Conservation (phyloP, 1,140 invertebrate genomes). For the Littorina saxatilis region DNA sequence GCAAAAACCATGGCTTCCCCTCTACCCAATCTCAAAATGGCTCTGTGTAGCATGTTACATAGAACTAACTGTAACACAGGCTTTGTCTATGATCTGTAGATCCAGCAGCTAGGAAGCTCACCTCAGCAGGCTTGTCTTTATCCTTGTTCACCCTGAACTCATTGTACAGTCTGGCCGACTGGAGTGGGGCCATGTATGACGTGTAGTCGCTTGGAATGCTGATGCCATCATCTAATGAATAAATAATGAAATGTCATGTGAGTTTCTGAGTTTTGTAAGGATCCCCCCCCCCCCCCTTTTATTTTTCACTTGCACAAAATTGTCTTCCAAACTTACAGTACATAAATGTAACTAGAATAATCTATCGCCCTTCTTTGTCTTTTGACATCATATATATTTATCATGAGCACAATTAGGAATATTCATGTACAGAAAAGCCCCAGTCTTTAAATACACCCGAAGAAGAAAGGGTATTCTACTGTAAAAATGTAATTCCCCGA, state of each 20-base stretch:
- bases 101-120: constrained; percentile 49
- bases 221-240: constrained; percentile 85
- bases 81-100: too few species aligned
- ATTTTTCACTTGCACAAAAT: not conserved
- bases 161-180: constrained; percentile 85
- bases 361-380: too few species aligned
- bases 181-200: constrained; percentile 92
- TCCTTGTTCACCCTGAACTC: constrained; percentile 82
- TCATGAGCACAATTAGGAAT: too few species aligned
- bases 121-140: constrained; percentile 79
- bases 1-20: too few species aligned
- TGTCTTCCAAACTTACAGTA: not conserved
- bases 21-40: too few species aligned
- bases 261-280: not conserved
- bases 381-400: too few species aligned
- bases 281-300: not conserved
- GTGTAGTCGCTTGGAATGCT: constrained; percentile 94
- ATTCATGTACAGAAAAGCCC: too few species aligned
- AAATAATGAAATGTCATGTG: not conserved
- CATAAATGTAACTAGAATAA: not conserved
- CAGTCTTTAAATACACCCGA: too few species aligned
- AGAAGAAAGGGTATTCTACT: too few species aligned
- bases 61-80: too few species aligned
- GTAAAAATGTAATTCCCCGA: not conserved
- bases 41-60: too few species aligned